A percentile compares a stretch with the other conserved stretches of the same genome.
Evolutionary conservation across 2,113 vertebrate species (phyloP).

Genomic region (Riparia riparia): DNA sequence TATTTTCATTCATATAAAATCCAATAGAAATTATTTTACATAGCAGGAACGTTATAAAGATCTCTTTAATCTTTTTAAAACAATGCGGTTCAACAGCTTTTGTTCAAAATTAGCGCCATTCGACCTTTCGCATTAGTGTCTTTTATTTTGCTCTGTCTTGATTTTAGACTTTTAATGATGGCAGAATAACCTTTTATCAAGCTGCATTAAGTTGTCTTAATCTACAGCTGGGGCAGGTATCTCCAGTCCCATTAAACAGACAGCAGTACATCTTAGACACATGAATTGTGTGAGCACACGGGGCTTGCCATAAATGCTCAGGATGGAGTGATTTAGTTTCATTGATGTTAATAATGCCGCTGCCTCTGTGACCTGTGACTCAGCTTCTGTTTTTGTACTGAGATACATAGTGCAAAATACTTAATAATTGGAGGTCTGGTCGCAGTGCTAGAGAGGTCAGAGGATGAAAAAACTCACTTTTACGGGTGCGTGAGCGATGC

Average conservation of each 20-base stretch:
- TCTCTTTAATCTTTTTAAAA: not conserved
- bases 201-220: not conserved
- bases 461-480: constrained; percentile 36
- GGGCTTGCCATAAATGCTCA: not conserved
- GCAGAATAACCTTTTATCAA: not conserved
- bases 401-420: constrained; percentile 51
- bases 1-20: not conserved
- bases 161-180: not conserved
- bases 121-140: not conserved
- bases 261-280: not conserved
- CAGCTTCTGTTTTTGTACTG: constrained; percentile 54
- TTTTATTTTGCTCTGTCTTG: not conserved
- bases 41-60: not conserved
- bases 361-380: constrained; percentile 51
- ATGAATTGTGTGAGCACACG: constrained; percentile 25
- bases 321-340: constrained; percentile 52
- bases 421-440: constrained; percentile 65
- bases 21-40: not conserved
- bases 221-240: not conserved
- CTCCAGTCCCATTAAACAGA: not conserved
- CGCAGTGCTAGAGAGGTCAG: constrained; percentile 24
- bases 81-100: not conserved
- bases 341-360: constrained; percentile 41
- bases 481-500: not conserved
- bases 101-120: not conserved